Base-by-base conservation (phyloP, 2,113 vertebrate genomes). In the Sphaerodactylus townsendi region DNA sequence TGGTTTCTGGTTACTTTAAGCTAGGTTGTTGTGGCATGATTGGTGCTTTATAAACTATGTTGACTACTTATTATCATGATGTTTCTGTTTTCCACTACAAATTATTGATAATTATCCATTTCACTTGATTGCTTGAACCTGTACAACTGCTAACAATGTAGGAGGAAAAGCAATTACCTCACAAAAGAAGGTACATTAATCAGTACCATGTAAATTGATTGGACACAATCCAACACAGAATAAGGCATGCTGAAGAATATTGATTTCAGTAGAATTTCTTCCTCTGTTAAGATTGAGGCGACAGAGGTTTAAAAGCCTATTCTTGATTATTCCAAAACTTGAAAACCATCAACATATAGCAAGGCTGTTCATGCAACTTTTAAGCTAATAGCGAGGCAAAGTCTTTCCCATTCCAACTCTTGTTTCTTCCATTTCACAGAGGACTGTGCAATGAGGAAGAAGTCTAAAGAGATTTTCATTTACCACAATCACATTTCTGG, bases 401-500 rank as follows among this genome's bases (percentile, higher is more conserved):
- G 59, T 83, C 83, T 83, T 94, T 95, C 94, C 93, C 94, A 92
- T 90, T 89, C 79, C 88, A 86, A 89, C 86, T 30, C 83, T 91
- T 93, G 69, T 89, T 94, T 89, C 84, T 48, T 74, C 88, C 85
- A 66, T 86, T 83, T 87, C 88, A 77, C 84, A 72, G 76, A 92
- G 91, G 70, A 69, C 46, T 83, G 68, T 78, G 78, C 35, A 90
- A 91, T 79, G 86, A 92, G 62, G 6, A 33, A 72, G 87, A 85
- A 50, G 9, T 3, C 62, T 85, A 84, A 81, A 81, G 69, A 0
- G 0, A 68, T 79, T 89, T 87, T 79, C 81, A 91, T 95, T 92
- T 93, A 92, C 79, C 94, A 89, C 87, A 89, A 90, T 94, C 93
- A 93, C 88, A 90, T 91, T 95, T 93, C 92, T 96, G 94, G 95